A percentile compares a stretch with the other conserved stretches of the same genome.
Evolutionary conservation across 2,113 vertebrate genomes (phyloP).

Genomic region (Patagioenas fasciata): DNA sequence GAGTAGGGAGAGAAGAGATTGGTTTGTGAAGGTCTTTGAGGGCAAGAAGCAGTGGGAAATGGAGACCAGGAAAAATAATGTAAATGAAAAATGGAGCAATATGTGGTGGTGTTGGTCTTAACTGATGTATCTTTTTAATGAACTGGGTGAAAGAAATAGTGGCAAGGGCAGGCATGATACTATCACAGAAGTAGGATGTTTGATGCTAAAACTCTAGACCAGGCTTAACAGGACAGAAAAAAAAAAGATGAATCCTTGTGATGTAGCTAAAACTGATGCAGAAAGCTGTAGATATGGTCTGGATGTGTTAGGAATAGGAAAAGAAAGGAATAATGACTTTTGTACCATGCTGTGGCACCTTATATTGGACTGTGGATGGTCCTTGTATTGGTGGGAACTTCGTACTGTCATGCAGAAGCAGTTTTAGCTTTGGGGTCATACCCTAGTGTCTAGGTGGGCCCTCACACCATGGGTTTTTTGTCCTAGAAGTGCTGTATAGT

Average conservation of each 20-base stretch:
- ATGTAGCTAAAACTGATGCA: not conserved
- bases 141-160: not conserved
- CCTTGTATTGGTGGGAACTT: not conserved
- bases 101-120: fast-evolving
- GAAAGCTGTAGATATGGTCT: not conserved
- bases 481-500: not conserved
- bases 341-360: not conserved
- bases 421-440: not conserved
- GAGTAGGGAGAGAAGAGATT: not conserved
- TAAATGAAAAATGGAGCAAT: not conserved
- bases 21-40: not conserved
- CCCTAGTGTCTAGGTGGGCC: not conserved
- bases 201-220: not conserved
- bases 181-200: not conserved
- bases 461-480: not conserved
- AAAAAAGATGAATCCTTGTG: not conserved
- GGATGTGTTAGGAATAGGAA: not conserved
- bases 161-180: not conserved
- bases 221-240: not conserved
- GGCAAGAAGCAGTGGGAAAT: not conserved
- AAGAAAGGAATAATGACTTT: not conserved
- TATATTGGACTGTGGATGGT: not conserved
- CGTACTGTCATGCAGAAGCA: not conserved
- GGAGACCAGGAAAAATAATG: not conserved
- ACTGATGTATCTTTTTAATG: not conserved